Percentiles rank a stretch among this genome's conserved stretches.
These are phyloP conservation scores for Echiichthys vipera DNA, from an alignment of 2,797 vertebrate species.

Conservation along the genomic window DNA sequence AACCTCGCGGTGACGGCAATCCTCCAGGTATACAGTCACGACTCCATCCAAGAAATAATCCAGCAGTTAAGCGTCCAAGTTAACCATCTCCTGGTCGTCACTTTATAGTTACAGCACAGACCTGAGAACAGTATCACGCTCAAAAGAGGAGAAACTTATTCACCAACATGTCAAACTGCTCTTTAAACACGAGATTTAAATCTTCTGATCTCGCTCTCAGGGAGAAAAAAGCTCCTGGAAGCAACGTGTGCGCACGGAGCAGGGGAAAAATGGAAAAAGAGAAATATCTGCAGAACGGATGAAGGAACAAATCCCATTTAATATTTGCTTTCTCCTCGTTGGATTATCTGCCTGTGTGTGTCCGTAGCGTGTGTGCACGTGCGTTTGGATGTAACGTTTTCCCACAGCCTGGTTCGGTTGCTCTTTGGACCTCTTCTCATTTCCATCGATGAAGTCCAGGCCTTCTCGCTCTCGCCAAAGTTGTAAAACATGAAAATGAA, in stretches of 20 bases:
- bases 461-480: constrained; percentile 40
- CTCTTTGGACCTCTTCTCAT: constrained; percentile 32
- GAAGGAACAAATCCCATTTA: background rate
- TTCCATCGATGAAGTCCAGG: constrained; percentile 45
- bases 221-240: too few species aligned
- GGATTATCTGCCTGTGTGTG: background rate
- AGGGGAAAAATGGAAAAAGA: background rate
- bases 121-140: background rate
- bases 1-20: background rate
- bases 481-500: constrained; percentile 71
- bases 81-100: background rate
- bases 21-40: background rate
- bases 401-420: constrained; percentile 15
- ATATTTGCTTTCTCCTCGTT: background rate
- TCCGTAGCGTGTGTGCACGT: too few species aligned
- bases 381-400: constrained; percentile 4
- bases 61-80: background rate
- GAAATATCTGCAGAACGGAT: constrained; percentile 1
- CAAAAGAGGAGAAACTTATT: background rate
- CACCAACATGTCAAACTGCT: background rate
- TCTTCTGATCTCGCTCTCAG: background rate
- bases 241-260: too few species aligned
- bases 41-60: background rate
- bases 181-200: background rate
- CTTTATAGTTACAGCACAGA: constrained; percentile 1